Conservation (phyloP, 2,797 vertebrate genomes). For the Protosalanx chinensis region DNA sequence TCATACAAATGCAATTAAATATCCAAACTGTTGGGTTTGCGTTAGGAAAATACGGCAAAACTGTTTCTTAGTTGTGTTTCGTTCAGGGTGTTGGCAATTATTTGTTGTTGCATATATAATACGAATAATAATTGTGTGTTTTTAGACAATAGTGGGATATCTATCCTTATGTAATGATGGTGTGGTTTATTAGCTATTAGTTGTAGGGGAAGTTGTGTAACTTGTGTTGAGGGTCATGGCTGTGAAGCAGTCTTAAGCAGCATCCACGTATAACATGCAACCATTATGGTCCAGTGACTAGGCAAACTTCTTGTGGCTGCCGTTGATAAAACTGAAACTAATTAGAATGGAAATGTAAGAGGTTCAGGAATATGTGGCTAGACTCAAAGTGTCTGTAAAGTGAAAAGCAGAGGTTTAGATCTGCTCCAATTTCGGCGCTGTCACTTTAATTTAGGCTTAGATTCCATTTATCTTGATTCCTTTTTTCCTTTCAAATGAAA, state of each 20-base stretch:
- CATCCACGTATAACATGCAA: not conserved
- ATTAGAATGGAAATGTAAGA: slow-evolving; percentile 32
- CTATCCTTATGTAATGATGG: not conserved
- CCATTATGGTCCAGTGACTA: not conserved
- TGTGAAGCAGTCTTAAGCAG: not conserved
- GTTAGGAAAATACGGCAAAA: not conserved
- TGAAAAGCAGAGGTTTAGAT: slow-evolving; percentile 36
- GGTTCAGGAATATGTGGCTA: slow-evolving; percentile 25
- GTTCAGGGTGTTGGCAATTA: not conserved
- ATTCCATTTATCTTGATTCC: slow-evolving; percentile 55
- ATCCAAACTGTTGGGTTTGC: not conserved
- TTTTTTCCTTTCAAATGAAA: slow-evolving; percentile 62
- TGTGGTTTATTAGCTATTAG: not conserved
- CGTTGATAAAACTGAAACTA: slow-evolving; percentile 24
- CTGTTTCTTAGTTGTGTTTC: no score
- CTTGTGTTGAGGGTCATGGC: not conserved
- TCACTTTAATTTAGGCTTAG: slow-evolving; percentile 55
- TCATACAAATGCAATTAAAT: not conserved
- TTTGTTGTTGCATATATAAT: not conserved
- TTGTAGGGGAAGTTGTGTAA: no score
- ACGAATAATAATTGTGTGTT: not conserved
- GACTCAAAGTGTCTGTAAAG: slow-evolving; percentile 31
- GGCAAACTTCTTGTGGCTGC: not conserved
- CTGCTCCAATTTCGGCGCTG: slow-evolving; percentile 53
- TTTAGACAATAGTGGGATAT: not conserved